These are phyloP conservation scores for Anoplopoma fimbria DNA, from an alignment of 2,113 vertebrate species.

Conservation along the genomic window DNA sequence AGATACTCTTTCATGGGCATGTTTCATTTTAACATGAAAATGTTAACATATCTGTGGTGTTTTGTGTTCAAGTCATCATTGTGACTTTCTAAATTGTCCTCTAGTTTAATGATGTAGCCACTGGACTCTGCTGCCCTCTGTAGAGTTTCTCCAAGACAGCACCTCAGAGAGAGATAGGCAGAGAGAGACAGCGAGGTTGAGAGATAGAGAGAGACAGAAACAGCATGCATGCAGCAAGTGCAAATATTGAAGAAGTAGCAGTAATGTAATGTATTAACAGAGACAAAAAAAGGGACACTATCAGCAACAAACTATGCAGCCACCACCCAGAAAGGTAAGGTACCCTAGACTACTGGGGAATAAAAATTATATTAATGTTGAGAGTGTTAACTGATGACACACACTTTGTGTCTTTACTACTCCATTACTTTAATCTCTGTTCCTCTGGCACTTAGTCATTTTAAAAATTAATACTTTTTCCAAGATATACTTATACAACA, in stretches of 20 bases:
- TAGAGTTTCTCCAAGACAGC: background rate
- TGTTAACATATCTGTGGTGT: background rate
- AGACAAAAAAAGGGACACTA: background rate
- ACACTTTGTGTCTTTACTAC: background rate
- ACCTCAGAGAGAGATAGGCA: background rate
- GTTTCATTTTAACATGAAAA: no score
- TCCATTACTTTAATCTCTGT: background rate
- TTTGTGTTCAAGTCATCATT: background rate
- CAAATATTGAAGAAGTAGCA: slow-evolving; percentile 44
- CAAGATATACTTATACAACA: background rate
- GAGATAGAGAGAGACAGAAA: background rate
- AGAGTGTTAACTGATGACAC: background rate
- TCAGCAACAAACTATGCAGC: slow-evolving; percentile 65
- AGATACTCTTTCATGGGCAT: background rate
- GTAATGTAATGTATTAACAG: background rate
- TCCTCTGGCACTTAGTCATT: background rate
- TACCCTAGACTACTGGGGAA: background rate
- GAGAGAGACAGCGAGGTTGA: background rate
- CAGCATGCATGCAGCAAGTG: slow-evolving; percentile 3
- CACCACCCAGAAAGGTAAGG: slow-evolving; percentile 79
- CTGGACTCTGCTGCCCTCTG: slow-evolving; percentile 41
- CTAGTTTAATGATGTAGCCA: background rate
- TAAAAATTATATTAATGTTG: background rate
- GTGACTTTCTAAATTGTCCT: background rate
- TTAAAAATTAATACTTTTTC: background rate